Evolutionary conservation across 2,113 vertebrate species (phyloP).

Genomic region (Indicator indicator): DNA sequence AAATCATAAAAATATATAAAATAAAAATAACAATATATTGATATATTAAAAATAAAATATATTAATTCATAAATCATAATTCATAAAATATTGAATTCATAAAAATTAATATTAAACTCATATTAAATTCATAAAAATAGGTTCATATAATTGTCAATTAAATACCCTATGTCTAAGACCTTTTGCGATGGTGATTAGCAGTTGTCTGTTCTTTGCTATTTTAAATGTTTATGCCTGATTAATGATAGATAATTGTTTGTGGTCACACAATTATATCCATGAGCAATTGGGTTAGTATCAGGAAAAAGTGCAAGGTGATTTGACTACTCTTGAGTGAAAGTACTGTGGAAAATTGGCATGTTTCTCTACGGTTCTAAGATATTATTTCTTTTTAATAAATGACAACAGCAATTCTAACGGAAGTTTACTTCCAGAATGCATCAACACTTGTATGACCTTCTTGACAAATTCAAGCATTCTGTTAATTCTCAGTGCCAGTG

Average conservation of each 20-base stretch:
- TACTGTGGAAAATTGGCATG: background rate
- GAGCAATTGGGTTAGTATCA: background rate
- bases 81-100: too few relatives aligned
- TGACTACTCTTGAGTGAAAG: background rate
- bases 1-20: too few relatives aligned
- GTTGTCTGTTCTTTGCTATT: background rate
- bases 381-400: background rate
- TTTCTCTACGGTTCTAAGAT: background rate
- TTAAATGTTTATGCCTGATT: background rate
- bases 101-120: too few relatives aligned
- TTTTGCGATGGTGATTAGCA: background rate
- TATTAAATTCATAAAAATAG: too few relatives aligned
- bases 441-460: background rate
- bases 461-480: background rate
- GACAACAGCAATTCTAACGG: background rate
- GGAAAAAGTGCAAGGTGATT: background rate
- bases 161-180: background rate
- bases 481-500: background rate
- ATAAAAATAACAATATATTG: too few relatives aligned
- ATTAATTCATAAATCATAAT: too few relatives aligned
- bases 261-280: background rate
- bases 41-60: too few relatives aligned
- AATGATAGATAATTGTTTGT: background rate
- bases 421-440: slow-evolving; percentile 10
- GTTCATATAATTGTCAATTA: background rate